Conservation (phyloP, 2,888 invertebrate species). For the Epirrita christyi region DNA sequence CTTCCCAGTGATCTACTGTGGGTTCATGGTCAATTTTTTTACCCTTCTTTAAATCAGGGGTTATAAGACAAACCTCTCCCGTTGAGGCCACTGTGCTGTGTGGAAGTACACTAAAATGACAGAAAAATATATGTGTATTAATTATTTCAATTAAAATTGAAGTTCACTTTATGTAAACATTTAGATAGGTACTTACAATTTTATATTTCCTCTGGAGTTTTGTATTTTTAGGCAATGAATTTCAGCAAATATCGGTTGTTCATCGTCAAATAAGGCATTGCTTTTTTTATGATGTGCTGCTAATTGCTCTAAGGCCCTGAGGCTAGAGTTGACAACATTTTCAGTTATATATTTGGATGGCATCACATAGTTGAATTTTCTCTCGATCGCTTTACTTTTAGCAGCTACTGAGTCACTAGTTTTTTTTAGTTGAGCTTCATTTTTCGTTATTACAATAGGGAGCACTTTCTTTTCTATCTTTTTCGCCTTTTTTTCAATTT, state of each 20-base stretch:
- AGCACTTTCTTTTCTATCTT: constrained; percentile 6
- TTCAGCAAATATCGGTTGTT: constrained; percentile 85
- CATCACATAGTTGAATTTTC: constrained; percentile 60
- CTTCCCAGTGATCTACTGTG: constrained; percentile 89
- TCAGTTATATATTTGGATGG: constrained; percentile 66
- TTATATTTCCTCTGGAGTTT: constrained; percentile 83
- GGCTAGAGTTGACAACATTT: constrained; percentile 55
- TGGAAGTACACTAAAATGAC: constrained; percentile 66
- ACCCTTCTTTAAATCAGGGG: constrained; percentile 90
- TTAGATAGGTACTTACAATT: constrained; percentile 72
- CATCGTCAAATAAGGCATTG: constrained; percentile 83
- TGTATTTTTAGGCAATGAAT: constrained; percentile 87
- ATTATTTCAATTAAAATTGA: not conserved
- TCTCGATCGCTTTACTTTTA: constrained; percentile 38
- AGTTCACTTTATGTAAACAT: not conserved
- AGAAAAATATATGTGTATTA: constrained; percentile 8
- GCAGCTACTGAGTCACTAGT: constrained; percentile 17
- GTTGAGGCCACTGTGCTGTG: constrained; percentile 86
- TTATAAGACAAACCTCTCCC: constrained; percentile 91
- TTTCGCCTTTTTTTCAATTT: constrained; percentile 24
- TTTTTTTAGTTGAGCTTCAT: constrained; percentile 5
- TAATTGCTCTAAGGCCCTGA: constrained; percentile 63
- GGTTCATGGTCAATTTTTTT: constrained; percentile 89
- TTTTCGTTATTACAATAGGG: constrained; percentile 1
- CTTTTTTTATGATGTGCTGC: constrained; percentile 59